Percentiles rank a stretch among this genome's conserved stretches.
These are phyloP conservation scores for Anhinga anhinga DNA, from an alignment of 2,113 vertebrate species.

Conservation along the genomic window DNA sequence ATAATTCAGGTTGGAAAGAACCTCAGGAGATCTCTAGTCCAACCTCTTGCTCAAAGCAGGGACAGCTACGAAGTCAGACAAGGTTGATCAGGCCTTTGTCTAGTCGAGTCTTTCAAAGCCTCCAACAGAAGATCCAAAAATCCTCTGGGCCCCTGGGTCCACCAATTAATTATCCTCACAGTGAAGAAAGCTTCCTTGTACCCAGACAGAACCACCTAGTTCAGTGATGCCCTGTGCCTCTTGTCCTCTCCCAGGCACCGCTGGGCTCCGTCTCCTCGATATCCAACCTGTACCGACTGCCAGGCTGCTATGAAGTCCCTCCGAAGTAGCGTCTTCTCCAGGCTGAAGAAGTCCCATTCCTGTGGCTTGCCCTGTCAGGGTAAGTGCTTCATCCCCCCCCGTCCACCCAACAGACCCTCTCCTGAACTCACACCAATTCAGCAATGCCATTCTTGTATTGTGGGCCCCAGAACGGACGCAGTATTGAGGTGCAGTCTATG, in stretches of 20 bases:
- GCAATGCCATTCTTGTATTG: accelerated
- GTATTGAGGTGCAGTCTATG: not conserved
- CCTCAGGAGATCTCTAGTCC: not conserved
- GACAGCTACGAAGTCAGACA: not conserved
- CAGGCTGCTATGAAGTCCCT: not conserved
- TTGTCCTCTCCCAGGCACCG: accelerated
- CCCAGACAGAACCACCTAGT: not conserved
- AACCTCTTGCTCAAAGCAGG: not conserved
- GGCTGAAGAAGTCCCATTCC: not conserved
- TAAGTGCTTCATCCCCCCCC: not conserved
- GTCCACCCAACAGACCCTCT: accelerated
- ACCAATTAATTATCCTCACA: no score
- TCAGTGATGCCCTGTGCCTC: no score
- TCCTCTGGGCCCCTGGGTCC: not conserved
- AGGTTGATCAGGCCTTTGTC: not conserved
- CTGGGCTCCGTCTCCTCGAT: accelerated
- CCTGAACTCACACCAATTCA: not conserved
- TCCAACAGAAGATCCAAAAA: not conserved
- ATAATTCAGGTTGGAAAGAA: not conserved
- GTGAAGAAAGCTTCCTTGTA: not conserved
- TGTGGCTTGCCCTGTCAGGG: no score
- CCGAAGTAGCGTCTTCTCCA: not conserved
- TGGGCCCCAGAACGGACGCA: accelerated
- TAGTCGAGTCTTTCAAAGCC: not conserved
- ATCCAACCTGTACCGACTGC: not conserved